phyloP scores from a whole-genome alignment of 1,140 invertebrate species.

The Tetramorium alpestre region DNA sequence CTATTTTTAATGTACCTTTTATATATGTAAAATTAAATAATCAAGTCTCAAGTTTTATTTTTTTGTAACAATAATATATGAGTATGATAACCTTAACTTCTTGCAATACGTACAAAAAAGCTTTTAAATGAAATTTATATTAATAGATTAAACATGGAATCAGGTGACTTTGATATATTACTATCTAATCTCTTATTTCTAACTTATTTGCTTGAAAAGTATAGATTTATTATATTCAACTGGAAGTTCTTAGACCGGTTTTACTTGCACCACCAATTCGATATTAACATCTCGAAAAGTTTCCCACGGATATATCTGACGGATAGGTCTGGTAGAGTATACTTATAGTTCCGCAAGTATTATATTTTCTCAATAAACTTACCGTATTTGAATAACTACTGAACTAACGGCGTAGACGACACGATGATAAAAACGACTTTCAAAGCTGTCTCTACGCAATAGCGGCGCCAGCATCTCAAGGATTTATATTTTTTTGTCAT shows the following conservation, averaged over 20 bases:
- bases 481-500: not conserved
- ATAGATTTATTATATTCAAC: conserved; percentile 26
- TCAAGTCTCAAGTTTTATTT: not conserved
- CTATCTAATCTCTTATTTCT: conserved; percentile 20
- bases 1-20: not conserved
- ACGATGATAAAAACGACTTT: not conserved
- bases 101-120: not conserved
- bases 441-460: not conserved
- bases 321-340: not conserved
- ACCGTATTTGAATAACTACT: not conserved
- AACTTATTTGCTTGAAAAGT: not conserved
- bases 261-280: not conserved
- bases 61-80: not conserved
- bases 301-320: conserved; percentile 20
- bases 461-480: not conserved
- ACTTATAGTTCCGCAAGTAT: not conserved
- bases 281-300: conserved; percentile 19
- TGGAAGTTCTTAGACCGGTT: conserved; percentile 14
- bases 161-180: not conserved
- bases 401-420: not conserved
- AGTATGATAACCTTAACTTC: not conserved
- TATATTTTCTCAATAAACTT: conserved; percentile 13
- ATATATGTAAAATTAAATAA: not conserved
- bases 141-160: not conserved
- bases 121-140: not conserved